Evolutionary conservation across 2,113 vertebrate species (phyloP).

Genomic region (Leptobrachium ailaonicum): DNA sequence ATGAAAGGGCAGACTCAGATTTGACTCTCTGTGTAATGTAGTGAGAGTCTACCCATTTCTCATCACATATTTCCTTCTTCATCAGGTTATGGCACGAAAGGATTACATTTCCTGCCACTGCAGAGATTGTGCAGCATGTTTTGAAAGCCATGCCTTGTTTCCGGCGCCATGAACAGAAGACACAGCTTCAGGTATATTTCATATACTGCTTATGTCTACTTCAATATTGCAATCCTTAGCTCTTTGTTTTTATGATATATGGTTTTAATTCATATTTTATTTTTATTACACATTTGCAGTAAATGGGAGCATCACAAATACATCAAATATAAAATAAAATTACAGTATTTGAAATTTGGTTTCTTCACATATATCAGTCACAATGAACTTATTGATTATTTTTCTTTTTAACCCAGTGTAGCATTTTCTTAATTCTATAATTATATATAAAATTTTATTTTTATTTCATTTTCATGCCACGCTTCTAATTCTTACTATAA

Average conservation of each 20-base stretch:
- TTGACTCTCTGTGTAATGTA: neutral
- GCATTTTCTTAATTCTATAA: no score
- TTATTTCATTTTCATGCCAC: no score
- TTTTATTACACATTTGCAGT: neutral
- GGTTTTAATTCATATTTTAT: neutral
- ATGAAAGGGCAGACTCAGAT: neutral
- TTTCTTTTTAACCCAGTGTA: no score
- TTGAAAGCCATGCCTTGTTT: neutral
- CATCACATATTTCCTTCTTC: neutral
- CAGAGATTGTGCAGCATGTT: neutral
- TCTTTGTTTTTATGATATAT: neutral
- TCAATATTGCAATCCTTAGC: no score
- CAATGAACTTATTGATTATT: no score
- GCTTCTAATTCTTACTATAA: slow-evolving; percentile 21
- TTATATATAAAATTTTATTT: no score
- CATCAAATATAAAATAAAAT: neutral
- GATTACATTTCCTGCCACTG: neutral
- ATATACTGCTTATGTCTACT: no score
- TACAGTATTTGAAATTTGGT: no score
- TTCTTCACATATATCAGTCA: no score
- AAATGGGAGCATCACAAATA: no score
- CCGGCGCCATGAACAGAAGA: neutral
- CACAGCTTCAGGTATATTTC: slow-evolving; percentile 21
- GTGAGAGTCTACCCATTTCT: neutral
- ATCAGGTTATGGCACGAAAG: slow-evolving; percentile 14